Evolutionary conservation across 2,888 invertebrate species (phyloP).

Genomic region (Helleia helle): DNA sequence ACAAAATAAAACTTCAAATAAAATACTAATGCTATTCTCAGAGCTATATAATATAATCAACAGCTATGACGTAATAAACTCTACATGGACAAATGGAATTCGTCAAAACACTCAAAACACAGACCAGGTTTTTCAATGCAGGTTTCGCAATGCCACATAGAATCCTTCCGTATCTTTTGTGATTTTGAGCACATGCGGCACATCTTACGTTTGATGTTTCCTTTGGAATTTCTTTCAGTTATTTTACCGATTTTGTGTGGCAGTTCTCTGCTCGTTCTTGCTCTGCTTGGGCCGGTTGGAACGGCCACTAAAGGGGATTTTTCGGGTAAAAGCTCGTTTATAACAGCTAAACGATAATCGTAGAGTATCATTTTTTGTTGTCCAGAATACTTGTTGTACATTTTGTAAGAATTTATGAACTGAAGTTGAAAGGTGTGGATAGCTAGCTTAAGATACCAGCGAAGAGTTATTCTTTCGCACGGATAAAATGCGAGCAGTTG

Average conservation of each 20-base stretch:
- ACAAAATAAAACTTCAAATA: too few relatives aligned
- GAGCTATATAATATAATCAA: too few relatives aligned
- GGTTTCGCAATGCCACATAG: constrained; percentile 6
- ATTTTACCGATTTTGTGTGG: constrained; percentile 7
- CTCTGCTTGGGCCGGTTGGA: too few relatives aligned
- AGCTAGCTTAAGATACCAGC: constrained; percentile 19
- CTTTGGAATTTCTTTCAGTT: constrained; percentile 6
- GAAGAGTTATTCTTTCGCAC: constrained; percentile 20
- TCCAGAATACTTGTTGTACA: constrained; percentile 14
- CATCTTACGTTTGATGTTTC: constrained; percentile 7
- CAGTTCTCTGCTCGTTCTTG: too few relatives aligned
- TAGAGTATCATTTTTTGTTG: constrained; percentile 13
- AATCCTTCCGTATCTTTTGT: constrained; percentile 6
- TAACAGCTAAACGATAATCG: constrained; percentile 13
- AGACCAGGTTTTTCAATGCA: constrained; percentile 5
- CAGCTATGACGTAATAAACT: too few relatives aligned
- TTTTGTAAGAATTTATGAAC: constrained; percentile 15
- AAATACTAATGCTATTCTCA: too few relatives aligned
- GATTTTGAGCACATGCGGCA: constrained; percentile 10
- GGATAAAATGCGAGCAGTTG: constrained; percentile 22
- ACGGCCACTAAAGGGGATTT: neutral
- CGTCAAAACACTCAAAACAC: constrained; percentile 9
- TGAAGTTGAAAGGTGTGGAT: constrained; percentile 17
- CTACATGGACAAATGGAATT: too few relatives aligned
- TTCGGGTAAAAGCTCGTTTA: constrained; percentile 8